Percentiles rank a stretch among this genome's conserved stretches.
These are phyloP conservation scores for Ruditapes philippinarum DNA, from an alignment of 1,140 invertebrate species.

Conservation along the genomic window DNA sequence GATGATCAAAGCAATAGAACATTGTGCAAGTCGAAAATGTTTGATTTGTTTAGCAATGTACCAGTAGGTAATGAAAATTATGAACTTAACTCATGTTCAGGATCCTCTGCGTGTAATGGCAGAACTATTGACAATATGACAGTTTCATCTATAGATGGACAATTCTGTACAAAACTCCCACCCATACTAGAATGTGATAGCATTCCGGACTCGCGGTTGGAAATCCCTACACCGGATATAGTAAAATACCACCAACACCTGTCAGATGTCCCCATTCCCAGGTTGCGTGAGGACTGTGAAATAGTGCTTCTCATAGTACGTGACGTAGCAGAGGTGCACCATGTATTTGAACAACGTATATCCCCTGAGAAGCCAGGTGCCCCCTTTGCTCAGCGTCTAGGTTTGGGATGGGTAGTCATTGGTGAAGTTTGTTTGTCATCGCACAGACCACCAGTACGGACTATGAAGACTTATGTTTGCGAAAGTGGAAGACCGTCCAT, in stretches of 20 bases:
- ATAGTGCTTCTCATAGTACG: slow-evolving; percentile 56
- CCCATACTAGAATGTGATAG: neutral
- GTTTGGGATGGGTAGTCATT: too few relatives aligned
- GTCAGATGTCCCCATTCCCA: slow-evolving; percentile 16
- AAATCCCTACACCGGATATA: slow-evolving; percentile 4
- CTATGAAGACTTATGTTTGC: slow-evolving; percentile 33
- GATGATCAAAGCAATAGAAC: slow-evolving; percentile 38
- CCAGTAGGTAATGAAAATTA: too few relatives aligned
- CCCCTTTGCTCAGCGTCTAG: neutral
- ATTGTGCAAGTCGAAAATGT: slow-evolving; percentile 8
- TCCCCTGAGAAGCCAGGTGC: neutral
- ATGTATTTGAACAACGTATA: slow-evolving; percentile 58
- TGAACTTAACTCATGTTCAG: too few relatives aligned
- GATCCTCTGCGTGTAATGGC: too few relatives aligned
- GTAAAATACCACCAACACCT: slow-evolving; percentile 42
- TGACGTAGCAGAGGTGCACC: slow-evolving; percentile 60
- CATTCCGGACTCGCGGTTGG: neutral
- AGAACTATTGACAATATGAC: too few relatives aligned
- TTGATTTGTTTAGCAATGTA: neutral
- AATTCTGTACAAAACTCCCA: too few relatives aligned
- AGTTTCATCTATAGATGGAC: too few relatives aligned
- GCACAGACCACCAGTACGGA: neutral
- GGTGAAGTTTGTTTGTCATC: neutral
- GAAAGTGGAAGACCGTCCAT: too few relatives aligned
- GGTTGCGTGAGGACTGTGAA: neutral